These are phyloP conservation scores for Pedionomus torquatus DNA, from an alignment of 2,113 vertebrate species.

Conservation along the genomic window DNA sequence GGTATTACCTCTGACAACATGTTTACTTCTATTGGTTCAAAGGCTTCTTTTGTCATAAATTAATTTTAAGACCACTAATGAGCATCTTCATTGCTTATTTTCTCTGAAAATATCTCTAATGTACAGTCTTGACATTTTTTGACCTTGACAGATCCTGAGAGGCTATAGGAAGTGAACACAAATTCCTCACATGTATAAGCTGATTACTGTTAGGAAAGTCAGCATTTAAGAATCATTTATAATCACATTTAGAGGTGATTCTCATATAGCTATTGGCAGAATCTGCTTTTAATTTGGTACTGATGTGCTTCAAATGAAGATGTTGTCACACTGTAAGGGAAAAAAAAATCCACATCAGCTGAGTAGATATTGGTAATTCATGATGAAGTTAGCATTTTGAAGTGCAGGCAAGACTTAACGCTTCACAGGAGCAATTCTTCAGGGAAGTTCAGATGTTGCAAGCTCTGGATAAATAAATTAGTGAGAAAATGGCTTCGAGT, in stretches of 20 bases:
- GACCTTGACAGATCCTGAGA: slow-evolving; percentile 50
- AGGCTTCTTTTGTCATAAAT: neutral
- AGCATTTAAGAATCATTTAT: slow-evolving; percentile 62
- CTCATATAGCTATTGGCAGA: slow-evolving; percentile 25
- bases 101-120: neutral
- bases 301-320: neutral
- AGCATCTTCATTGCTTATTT: neutral
- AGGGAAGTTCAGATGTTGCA: neutral
- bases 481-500: neutral
- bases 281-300: neutral
- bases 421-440: neutral
- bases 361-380: neutral
- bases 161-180: slow-evolving; percentile 2
- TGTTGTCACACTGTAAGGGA: neutral
- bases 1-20: neutral
- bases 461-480: slow-evolving; percentile 19
- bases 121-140: neutral
- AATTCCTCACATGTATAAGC: slow-evolving; percentile 52
- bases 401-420: neutral
- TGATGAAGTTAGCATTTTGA: neutral
- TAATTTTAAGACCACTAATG: neutral
- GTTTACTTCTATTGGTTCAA: neutral
- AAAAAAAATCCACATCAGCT: neutral
- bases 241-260: slow-evolving; percentile 62
- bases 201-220: slow-evolving; percentile 57